Conservation (phyloP, 1,140 invertebrate species). For the Lepidurus apus region DNA sequence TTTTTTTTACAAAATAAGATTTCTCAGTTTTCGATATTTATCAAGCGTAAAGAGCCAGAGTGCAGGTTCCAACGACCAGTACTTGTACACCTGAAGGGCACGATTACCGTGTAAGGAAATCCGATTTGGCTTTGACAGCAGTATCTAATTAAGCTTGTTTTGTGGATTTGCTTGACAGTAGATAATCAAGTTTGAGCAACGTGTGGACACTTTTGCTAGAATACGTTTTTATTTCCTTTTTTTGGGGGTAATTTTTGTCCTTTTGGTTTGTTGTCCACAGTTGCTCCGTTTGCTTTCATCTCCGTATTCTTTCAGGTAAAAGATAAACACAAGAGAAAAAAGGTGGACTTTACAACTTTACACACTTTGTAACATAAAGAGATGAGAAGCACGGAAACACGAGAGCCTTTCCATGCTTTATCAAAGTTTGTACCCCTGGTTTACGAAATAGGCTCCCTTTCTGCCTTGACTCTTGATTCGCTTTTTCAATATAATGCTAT, state of each 20-base stretch:
- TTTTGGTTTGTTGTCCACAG: neutral
- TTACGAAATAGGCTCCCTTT: neutral
- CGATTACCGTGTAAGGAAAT: too few relatives aligned
- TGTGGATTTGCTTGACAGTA: too few relatives aligned
- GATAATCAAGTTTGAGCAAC: too few relatives aligned
- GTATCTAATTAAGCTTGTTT: too few relatives aligned
- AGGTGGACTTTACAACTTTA: neutral
- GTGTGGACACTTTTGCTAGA: neutral
- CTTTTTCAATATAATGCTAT: constrained; percentile 2
- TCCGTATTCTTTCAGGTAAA: constrained; percentile 1
- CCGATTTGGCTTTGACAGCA: too few relatives aligned
- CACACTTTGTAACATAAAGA: neutral
- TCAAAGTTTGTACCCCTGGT: neutral
- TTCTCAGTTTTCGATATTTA: too few relatives aligned
- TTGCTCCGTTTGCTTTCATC: neutral
- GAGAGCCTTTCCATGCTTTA: constrained; percentile 7
- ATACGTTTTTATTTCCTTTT: neutral
- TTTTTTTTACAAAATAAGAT: too few relatives aligned
- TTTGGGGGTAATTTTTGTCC: neutral
- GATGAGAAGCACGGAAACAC: neutral
- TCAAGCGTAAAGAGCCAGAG: too few relatives aligned
- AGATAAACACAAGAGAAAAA: neutral
- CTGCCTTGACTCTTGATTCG: neutral
- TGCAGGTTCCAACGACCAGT: too few relatives aligned
- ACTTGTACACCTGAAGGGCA: too few relatives aligned